A percentile compares a stretch with the other conserved stretches of the same genome.
Evolutionary conservation across 2,888 invertebrate genomes (phyloP).

Genomic region (Tenthredo amoena): DNA sequence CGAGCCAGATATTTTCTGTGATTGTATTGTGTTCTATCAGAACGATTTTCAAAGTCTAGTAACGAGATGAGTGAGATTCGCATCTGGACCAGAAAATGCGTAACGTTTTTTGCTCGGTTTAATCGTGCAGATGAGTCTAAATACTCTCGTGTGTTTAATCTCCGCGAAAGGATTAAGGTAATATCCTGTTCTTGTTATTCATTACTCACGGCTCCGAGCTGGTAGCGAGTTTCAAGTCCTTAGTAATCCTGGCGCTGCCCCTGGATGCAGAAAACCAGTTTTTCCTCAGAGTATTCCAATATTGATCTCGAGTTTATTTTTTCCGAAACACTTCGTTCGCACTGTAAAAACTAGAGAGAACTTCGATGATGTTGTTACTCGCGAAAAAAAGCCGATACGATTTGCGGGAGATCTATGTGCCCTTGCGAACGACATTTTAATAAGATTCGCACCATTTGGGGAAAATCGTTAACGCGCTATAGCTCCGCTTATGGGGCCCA

Average conservation of each 20-base stretch:
- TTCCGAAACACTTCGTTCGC: neutral
- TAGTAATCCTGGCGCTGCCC: constrained; percentile 29
- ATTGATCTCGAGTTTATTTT: neutral
- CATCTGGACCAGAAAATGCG: constrained; percentile 34
- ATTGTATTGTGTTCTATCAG: constrained; percentile 34
- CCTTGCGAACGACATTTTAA: constrained; percentile 20
- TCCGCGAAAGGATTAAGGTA: constrained; percentile 20
- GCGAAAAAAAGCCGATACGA: neutral
- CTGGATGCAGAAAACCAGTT: constrained; percentile 31
- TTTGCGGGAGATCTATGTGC: neutral
- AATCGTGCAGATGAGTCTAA: constrained; percentile 22
- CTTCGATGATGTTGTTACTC: constrained; percentile 11
- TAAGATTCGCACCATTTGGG: constrained; percentile 17
- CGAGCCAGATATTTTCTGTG: neutral
- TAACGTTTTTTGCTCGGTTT: neutral
- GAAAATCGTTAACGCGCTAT: constrained; percentile 13
- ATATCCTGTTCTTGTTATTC: constrained; percentile 38
- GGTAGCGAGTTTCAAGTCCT: constrained; percentile 7
- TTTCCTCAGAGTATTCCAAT: neutral
- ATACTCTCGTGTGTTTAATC: constrained; percentile 42
- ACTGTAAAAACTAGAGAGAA: neutral
- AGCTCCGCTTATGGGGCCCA: constrained; percentile 4
- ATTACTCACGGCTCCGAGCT: neutral
- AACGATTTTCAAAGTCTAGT: neutral
- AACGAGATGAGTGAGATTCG: constrained; percentile 28